Base-by-base conservation (phyloP, 2,888 invertebrate species). In the Acleris cristana region DNA sequence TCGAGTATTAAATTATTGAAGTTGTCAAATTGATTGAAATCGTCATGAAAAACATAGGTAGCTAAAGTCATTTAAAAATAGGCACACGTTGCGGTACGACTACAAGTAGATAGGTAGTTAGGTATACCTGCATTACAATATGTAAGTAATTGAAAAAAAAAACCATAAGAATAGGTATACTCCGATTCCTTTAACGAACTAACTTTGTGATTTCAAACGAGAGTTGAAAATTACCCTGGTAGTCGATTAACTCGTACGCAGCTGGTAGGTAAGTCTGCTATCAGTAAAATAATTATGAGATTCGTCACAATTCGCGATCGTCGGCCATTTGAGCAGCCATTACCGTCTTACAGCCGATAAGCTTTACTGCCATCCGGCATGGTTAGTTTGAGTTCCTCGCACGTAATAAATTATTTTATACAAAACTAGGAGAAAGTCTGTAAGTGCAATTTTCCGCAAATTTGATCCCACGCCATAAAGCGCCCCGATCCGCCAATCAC, bases 371-470 rank as follows among this genome's bases (percentile, higher is more conserved):
- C 75, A 76, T 73, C 68, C 89, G 89, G 87, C 84, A 90, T 87
- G 92, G 91, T 92, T 92, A 92, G 92, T 92, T 92, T 88, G 86
- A 87, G 71, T 78, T 81, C 84, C 86, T 86, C 85, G 84, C 88
- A 88, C 89, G 81, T 88, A 85, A 86, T 88, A 88, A 90, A 90
- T 90, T 90, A 88, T 89, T 86, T 87, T 90, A 87, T 87, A 86
- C 83, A 81, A 83, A 82, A 83, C 78, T 80, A 78, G 79, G 76
- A 79, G 80, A 86, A 85, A 87, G 82, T 81, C 82, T 79, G 79
- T 79, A 74, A 82, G 84, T 89, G 85, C 86, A 92, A 92, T 92
- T 92, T 92, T 90, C 87, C 92, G 92, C 90, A 91, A 89, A 88
- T 91, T 90, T 90, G 85, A 89, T 86, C 82, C 82, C 79, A 79